phyloP scores from a whole-genome alignment of 2,797 vertebrate species.

The Ambastaia sidthimunki region DNA sequence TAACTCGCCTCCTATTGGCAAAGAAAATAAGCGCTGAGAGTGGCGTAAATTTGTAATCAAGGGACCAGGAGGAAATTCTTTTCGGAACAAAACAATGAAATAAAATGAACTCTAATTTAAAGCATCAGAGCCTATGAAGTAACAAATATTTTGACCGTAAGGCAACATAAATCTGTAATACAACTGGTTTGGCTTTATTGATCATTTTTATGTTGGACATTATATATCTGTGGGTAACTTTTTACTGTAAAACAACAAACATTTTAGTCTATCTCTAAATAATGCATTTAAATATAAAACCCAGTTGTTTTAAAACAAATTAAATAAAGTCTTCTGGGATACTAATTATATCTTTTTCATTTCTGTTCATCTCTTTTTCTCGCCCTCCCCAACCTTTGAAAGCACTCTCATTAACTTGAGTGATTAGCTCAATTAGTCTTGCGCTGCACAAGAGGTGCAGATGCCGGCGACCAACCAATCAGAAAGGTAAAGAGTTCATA shows the following conservation, averaged over 20 bases:
- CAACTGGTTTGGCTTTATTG: not conserved
- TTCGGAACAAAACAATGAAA: slow-evolving; percentile 57
- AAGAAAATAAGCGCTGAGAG: slow-evolving; percentile 50
- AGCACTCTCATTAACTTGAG: slow-evolving; percentile 66
- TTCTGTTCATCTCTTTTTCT: slow-evolving; percentile 45
- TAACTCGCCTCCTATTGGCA: slow-evolving; percentile 52
- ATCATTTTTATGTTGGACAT: not conserved
- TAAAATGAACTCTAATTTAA: slow-evolving; percentile 38
- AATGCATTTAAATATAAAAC: not conserved
- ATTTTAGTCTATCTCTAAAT: not conserved
- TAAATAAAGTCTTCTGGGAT: slow-evolving; percentile 9
- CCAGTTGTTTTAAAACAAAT: not conserved
- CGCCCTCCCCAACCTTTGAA: slow-evolving; percentile 57
- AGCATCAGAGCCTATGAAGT: slow-evolving; percentile 11
- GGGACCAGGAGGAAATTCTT: slow-evolving; percentile 56
- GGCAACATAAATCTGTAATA: slow-evolving; percentile 27
- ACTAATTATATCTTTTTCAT: slow-evolving; percentile 29
- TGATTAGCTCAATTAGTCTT: slow-evolving; percentile 70
- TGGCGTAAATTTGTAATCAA: slow-evolving; percentile 60
- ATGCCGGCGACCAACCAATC: slow-evolving; percentile 53
- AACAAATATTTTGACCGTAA: slow-evolving; percentile 13
- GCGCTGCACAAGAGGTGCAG: slow-evolving; percentile 48
- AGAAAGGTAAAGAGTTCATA: slow-evolving; percentile 64
- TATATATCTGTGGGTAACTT: not conserved
- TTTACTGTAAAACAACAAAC: not conserved